Conservation (phyloP, 2,113 vertebrate genomes). For the Megatriorchis doriae region DNA sequence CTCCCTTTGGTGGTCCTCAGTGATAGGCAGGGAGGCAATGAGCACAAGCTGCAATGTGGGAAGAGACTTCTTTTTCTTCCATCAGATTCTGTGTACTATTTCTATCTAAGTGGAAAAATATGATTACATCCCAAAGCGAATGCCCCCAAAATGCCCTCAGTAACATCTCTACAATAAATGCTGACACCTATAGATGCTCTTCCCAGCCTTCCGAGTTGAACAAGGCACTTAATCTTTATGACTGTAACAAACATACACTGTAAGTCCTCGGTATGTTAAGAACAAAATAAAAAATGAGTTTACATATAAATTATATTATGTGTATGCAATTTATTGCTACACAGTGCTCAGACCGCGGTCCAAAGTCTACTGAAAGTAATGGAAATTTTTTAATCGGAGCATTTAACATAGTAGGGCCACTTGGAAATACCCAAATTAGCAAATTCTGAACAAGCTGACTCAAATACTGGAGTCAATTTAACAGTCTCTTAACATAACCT, state of each 20-base stretch:
- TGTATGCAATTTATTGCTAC: not conserved
- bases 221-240: not conserved
- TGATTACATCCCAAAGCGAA: not conserved
- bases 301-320: not conserved
- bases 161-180: not conserved
- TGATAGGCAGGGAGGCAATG: not conserved
- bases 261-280: not conserved
- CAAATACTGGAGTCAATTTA: not conserved
- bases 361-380: not conserved
- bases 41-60: no score
- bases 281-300: not conserved
- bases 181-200: not conserved
- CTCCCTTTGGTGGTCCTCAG: not conserved
- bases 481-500: not conserved
- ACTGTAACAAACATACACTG: not conserved
- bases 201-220: fast-evolving
- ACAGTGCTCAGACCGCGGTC: not conserved
- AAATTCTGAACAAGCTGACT: not conserved
- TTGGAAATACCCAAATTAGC: not conserved
- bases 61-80: not conserved
- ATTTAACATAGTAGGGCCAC: not conserved
- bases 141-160: not conserved
- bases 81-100: not conserved
- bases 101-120: not conserved
- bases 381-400: not conserved